A percentile compares a stretch with the other conserved stretches of the same genome.
Conservation (phyloP, 1,140 invertebrate species). For the Adelges cooleyi region DNA sequence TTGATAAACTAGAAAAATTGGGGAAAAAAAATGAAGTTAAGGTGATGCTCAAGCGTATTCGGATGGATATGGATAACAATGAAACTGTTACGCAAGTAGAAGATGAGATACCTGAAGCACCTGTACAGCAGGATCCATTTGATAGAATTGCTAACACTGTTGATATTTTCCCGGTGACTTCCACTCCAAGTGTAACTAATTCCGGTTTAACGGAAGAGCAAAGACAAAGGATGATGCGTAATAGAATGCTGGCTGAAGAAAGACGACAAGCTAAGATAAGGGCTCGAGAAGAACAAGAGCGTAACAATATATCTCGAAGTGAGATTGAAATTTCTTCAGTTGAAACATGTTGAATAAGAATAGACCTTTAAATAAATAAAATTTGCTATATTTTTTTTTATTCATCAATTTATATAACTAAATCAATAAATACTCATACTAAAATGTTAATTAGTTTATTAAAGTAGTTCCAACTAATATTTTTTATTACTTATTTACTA, state of each 20-base stretch:
- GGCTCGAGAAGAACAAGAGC: conserved; percentile 21
- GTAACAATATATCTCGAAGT: too few relatives aligned
- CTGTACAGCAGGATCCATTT: background rate
- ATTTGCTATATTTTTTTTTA: too few relatives aligned
- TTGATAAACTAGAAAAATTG: conserved; percentile 31
- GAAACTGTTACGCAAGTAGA: background rate
- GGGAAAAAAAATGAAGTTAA: conserved; percentile 31
- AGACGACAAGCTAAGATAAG: conserved; percentile 30
- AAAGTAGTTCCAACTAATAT: too few relatives aligned
- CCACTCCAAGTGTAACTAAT: background rate
- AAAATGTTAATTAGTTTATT: too few relatives aligned
- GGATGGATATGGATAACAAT: conserved; percentile 10
- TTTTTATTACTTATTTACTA: too few relatives aligned
- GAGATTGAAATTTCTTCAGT: too few relatives aligned
- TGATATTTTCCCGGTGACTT: conserved; percentile 13
- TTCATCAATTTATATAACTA: too few relatives aligned
- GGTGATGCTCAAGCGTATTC: conserved; percentile 27
- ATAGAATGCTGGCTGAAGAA: conserved; percentile 33
- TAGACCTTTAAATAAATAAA: too few relatives aligned
- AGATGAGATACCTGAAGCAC: background rate
- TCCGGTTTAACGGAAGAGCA: conserved; percentile 33
- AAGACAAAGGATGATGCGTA: conserved; percentile 33
- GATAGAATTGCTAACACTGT: background rate
- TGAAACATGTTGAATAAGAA: too few relatives aligned
- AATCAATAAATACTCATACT: too few relatives aligned